phyloP scores from a whole-genome alignment of 35 echinoderm and acorn worm genomes.

The Apostichopus californicus region DNA sequence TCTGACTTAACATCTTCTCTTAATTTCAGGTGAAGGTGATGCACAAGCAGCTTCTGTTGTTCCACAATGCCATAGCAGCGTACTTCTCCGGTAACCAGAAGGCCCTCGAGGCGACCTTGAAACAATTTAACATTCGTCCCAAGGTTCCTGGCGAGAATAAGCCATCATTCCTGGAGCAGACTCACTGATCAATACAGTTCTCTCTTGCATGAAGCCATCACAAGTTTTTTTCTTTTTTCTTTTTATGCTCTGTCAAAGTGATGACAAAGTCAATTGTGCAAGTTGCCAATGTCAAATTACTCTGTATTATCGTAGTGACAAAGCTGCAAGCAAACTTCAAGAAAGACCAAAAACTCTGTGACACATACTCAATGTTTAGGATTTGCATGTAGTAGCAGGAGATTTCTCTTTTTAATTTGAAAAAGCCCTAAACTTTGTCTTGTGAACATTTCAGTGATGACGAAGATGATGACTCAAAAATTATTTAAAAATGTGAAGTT shows the following conservation, averaged over 20 bases:
- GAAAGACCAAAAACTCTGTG: neutral
- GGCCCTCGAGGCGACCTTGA: conserved; percentile 88
- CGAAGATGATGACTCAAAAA: no score
- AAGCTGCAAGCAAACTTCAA: neutral
- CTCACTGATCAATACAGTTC: conserved; percentile 21
- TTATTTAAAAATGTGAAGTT: no score
- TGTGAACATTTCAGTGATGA: no score
- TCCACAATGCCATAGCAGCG: conserved; percentile 96
- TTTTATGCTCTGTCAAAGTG: neutral
- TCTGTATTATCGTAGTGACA: neutral
- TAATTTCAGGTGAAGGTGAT: conserved; percentile 92
- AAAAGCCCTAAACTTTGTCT: no score
- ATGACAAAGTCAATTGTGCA: neutral
- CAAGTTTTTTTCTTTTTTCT: neutral
- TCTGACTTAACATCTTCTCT: neutral
- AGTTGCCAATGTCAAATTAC: neutral
- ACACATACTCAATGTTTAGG: neutral
- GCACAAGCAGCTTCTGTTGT: conserved; percentile 97
- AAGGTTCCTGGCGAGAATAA: conserved; percentile 79
- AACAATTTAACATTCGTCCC: conserved; percentile 97
- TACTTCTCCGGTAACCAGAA: conserved; percentile 99
- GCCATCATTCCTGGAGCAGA: conserved; percentile 92
- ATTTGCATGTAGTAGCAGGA: neutral
- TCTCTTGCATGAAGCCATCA: neutral
- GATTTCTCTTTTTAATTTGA: neutral